Conservation (phyloP, 30 jellyfish, hydroid and myxozoan genomes). For the Haliclystus octoradiatus region DNA sequence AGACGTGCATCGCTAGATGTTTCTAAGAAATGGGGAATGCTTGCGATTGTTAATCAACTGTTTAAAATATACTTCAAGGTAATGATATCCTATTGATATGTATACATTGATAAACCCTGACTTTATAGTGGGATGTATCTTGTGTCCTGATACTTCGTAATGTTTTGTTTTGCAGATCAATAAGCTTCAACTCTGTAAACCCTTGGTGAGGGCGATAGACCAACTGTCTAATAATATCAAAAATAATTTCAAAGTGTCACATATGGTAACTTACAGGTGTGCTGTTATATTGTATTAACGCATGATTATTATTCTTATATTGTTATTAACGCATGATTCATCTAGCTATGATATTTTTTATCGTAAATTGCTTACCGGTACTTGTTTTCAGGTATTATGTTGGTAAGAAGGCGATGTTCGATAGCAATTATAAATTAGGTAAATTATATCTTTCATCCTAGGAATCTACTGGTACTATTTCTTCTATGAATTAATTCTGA, state of each 20-base stretch:
- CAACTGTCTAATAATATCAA: constrained; percentile 44
- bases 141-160: neutral
- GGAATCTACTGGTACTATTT: neutral
- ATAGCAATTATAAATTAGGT: constrained; percentile 81
- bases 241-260: constrained; percentile 76
- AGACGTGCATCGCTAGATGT: constrained; percentile 85
- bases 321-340: too few species aligned
- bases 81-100: neutral
- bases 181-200: constrained; percentile 87
- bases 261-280: constrained; percentile 76
- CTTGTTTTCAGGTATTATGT: constrained; percentile 44
- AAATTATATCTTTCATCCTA: neutral
- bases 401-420: constrained; percentile 97
- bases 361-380: neutral
- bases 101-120: neutral
- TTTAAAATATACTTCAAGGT: constrained; percentile 79
- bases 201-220: constrained; percentile 89
- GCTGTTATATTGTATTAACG: too few species aligned
- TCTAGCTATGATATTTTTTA: neutral
- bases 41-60: constrained; percentile 77
- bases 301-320: too few species aligned
- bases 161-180: constrained; percentile 33
- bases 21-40: constrained; percentile 99
- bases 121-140: neutral
- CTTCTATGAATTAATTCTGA: too few species aligned